phyloP scores from a whole-genome alignment of 1,140 invertebrate species.

The Euwallacea fornicatus region DNA sequence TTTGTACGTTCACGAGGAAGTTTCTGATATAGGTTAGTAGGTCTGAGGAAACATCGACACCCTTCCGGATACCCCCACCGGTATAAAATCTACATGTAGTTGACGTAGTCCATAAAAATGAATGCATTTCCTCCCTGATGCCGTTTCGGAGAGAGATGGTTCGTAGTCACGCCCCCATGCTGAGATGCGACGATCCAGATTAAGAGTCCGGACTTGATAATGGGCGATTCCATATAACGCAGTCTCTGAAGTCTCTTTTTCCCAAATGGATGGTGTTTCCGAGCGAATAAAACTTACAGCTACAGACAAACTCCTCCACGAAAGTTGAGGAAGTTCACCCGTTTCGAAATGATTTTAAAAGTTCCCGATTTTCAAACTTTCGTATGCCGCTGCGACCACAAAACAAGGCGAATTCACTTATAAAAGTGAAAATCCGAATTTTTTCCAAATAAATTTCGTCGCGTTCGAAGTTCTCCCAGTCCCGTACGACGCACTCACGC shows the following conservation, averaged over 20 bases:
- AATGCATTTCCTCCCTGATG: conserved; percentile 40
- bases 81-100: conserved; percentile 34
- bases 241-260: conserved; percentile 1
- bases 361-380: too few species aligned
- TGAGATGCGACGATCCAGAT: background rate
- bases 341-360: too few species aligned
- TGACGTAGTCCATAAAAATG: conserved; percentile 34
- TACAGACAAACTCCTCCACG: background rate
- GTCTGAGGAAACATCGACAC: conserved; percentile 1
- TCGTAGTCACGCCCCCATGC: conserved; percentile 27
- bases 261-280: background rate
- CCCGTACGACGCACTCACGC: too few species aligned
- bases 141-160: conserved; percentile 25
- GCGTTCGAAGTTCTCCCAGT: too few species aligned
- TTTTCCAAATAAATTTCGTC: too few species aligned
- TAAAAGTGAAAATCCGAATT: too few species aligned
- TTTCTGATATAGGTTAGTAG: conserved; percentile 10
- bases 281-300: background rate
- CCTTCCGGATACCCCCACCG: conserved; percentile 11
- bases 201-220: background rate
- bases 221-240: conserved; percentile 11
- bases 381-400: too few species aligned
- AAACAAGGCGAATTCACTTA: too few species aligned
- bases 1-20: background rate
- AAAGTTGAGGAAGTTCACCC: too few species aligned